A percentile compares a stretch with the other conserved stretches of the same genome.
phyloP scores from a whole-genome alignment of 1,140 invertebrate species.

The Drosophila serrata region DNA sequence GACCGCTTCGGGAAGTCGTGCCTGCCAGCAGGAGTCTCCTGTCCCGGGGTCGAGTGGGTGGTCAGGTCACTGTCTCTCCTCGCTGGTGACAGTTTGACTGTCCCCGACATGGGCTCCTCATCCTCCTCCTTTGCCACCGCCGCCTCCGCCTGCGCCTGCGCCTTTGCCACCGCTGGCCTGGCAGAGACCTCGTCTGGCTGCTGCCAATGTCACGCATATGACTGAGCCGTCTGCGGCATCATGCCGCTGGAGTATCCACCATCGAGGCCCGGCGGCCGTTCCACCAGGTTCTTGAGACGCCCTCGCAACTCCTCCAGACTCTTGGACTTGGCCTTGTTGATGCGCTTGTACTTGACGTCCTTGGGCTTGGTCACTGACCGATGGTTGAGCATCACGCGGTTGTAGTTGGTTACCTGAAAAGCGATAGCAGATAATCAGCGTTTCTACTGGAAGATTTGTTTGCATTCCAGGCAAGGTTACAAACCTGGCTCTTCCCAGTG shows the following conservation, averaged over 20 bases:
- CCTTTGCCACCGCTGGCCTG: neutral
- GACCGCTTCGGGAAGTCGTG: slow-evolving; percentile 74
- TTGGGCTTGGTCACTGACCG: slow-evolving; percentile 95
- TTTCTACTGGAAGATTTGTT: neutral
- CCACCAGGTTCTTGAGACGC: slow-evolving; percentile 93
- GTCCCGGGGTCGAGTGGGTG: neutral
- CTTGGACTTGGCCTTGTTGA: slow-evolving; percentile 95
- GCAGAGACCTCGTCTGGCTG: slow-evolving; percentile 12
- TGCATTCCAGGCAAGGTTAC: neutral
- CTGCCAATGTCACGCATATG: slow-evolving; percentile 82
- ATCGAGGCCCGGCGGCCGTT: slow-evolving; percentile 86
- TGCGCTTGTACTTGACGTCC: slow-evolving; percentile 95
- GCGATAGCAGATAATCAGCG: neutral
- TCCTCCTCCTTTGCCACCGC: too few species aligned
- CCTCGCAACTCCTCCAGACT: slow-evolving; percentile 94
- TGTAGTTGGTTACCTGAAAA: slow-evolving; percentile 91
- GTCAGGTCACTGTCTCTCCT: slow-evolving; percentile 1
- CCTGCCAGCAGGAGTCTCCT: slow-evolving; percentile 20
- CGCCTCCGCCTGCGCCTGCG: neutral
- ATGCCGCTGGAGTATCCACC: slow-evolving; percentile 61
- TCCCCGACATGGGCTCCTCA: neutral
- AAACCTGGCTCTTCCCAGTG: slow-evolving; percentile 62
- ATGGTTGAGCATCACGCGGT: slow-evolving; percentile 95
- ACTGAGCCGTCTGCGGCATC: slow-evolving; percentile 81
- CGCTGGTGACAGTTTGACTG: slow-evolving; percentile 1